phyloP scores from a whole-genome alignment of 2,888 invertebrate species.

The Helobdella robusta region DNA sequence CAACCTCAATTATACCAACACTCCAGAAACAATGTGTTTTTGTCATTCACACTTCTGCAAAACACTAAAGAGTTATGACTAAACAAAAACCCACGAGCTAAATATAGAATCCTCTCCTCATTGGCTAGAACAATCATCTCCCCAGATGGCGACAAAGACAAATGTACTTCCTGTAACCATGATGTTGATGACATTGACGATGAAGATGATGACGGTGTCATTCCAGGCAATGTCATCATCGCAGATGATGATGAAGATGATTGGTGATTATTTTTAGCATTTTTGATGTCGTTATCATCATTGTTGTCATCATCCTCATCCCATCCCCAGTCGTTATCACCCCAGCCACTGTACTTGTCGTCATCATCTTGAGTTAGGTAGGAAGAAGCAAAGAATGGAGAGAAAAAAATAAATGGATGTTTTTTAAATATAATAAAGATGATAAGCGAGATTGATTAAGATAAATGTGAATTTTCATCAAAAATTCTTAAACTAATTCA shows the following conservation, averaged over 20 bases:
- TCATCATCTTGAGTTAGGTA: no score
- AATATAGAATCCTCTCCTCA: conserved; percentile 59
- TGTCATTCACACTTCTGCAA: not conserved
- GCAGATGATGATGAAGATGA: not conserved
- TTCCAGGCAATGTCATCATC: not conserved
- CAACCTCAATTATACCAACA: no score
- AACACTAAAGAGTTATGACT: not conserved
- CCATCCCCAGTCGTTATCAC: conserved; percentile 45
- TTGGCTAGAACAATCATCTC: conserved; percentile 63
- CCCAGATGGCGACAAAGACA: conserved; percentile 63
- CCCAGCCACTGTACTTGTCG: conserved; percentile 39
- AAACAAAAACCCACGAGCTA: conserved; percentile 52
- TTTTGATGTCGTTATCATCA: conserved; percentile 35
- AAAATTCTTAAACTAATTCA: no score
- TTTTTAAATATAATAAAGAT: no score
- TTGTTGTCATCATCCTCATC: conserved; percentile 38
- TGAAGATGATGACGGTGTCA: not conserved
- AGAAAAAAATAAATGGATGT: no score
- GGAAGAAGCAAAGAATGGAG: no score
- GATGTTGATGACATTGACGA: conserved; percentile 39
- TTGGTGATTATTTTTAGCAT: not conserved
- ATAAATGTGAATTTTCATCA: no score
- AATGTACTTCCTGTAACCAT: conserved; percentile 62
- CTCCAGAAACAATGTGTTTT: no score
- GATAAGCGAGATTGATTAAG: no score